A percentile compares a stretch with the other conserved stretches of the same genome.
These are phyloP conservation scores for Siniperca chuatsi DNA, from an alignment of 2,113 vertebrate genomes.

Conservation along the genomic window DNA sequence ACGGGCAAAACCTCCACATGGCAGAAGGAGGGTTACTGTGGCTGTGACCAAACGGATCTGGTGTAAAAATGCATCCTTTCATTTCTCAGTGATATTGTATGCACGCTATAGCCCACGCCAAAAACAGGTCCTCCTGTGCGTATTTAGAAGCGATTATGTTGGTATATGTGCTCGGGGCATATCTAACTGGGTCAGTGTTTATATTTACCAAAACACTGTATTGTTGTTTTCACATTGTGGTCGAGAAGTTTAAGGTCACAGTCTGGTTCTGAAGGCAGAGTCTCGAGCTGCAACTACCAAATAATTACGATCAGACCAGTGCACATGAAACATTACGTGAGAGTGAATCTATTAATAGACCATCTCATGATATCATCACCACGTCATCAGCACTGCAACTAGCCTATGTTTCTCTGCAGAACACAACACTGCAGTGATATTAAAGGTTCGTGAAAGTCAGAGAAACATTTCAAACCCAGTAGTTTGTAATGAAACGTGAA, in stretches of 20 bases:
- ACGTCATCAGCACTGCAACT: slow-evolving; percentile 39
- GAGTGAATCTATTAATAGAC: slow-evolving; percentile 21
- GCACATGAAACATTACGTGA: background rate
- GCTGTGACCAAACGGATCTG: slow-evolving; percentile 39
- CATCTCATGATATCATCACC: slow-evolving; percentile 45
- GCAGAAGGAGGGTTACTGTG: slow-evolving; percentile 36
- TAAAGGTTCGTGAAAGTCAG: slow-evolving; percentile 1
- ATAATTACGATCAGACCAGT: background rate
- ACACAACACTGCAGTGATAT: slow-evolving; percentile 19
- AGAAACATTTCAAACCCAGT: slow-evolving; percentile 6
- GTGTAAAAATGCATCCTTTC: background rate
- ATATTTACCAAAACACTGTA: background rate
- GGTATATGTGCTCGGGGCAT: too few relatives aligned
- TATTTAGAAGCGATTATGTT: background rate
- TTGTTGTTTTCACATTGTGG: background rate
- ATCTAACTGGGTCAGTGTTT: background rate
- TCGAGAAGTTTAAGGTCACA: background rate
- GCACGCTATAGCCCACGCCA: too few relatives aligned
- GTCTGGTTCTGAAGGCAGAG: background rate
- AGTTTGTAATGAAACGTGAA: slow-evolving; percentile 23
- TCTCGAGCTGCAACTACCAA: background rate
- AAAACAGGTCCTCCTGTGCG: background rate
- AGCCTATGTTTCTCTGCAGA: slow-evolving; percentile 12
- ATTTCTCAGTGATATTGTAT: background rate
- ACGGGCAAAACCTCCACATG: slow-evolving; percentile 28